Base-by-base conservation (phyloP, 1,140 invertebrate genomes). In the Drosophila auraria region DNA sequence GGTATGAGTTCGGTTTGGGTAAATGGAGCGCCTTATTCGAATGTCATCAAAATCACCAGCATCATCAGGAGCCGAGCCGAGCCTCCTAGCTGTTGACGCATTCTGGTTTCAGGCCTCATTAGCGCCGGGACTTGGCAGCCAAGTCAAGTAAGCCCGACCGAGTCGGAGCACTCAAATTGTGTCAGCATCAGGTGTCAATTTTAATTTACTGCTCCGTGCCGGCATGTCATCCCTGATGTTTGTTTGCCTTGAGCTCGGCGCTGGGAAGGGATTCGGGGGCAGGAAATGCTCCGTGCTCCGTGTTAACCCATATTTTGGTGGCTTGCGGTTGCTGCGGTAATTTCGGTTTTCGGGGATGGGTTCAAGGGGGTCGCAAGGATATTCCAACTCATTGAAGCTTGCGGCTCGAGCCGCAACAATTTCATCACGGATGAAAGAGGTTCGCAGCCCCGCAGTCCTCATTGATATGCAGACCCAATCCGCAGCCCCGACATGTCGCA, bases 151-250 rank as follows among this genome's bases (percentile, higher is more conserved):
- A 69, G 12, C 68, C 68, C 64, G 65, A 71, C 59, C 68, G 65
- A 50, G 17, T 56, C 53, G 45, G 53, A 45, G 27, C 74, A 51
- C 75, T 70, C 75, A 70, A 78, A 78, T 70, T 78, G 75, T 78
- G 64, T 62, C 79, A 87, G 64, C 83, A 87, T 87, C 84, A 87
- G 84, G 83, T 87, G 83, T 87, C 83, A 89, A 83, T 89, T 83
- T 89, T 89, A 89, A 87, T 87, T 87, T 87, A 89, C 60, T 78
- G 62, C 80, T 57, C 62, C 51, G 15, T 27, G 23, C 54, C 54
- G 47, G 75, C 44, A 70, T 80, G 71, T 86, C 80, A 78, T 61
- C 63, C 57, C 40, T 49, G 80, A 63, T 83, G 77, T 80, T 62
- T 73, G 72, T 72, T 64, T 80, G 73, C 45, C 53, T 49, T 62